A percentile compares a stretch with the other conserved stretches of the same genome.
phyloP scores from a whole-genome alignment of 2,113 vertebrate species.

The Oreochromis tanganicae region DNA sequence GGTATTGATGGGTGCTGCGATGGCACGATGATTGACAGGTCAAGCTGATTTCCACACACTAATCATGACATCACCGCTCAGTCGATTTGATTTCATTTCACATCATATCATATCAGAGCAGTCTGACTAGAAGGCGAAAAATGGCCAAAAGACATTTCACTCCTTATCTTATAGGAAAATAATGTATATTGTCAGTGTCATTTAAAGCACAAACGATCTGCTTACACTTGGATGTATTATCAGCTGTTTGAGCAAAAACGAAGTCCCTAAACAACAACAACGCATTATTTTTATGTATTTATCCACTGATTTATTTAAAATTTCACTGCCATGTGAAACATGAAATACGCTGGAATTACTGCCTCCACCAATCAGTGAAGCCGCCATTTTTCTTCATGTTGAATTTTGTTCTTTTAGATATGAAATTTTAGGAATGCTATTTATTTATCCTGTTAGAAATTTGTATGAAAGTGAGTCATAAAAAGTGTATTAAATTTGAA shows the following conservation, averaged over 20 bases:
- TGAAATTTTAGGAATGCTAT: neutral
- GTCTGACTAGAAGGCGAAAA: slow-evolving; percentile 12
- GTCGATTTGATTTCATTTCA: slow-evolving; percentile 37
- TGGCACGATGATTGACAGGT: slow-evolving; percentile 53
- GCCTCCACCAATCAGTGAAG: neutral
- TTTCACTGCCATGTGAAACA: neutral
- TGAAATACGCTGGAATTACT: neutral
- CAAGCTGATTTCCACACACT: slow-evolving; percentile 45
- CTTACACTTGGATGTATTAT: neutral
- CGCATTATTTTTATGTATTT: neutral
- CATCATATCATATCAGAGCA: slow-evolving; percentile 24
- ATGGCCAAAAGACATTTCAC: slow-evolving; percentile 4
- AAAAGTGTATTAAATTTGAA: neutral
- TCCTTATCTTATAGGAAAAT: neutral
- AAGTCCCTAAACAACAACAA: neutral
- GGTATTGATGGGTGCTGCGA: slow-evolving; percentile 42
- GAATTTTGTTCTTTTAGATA: neutral
- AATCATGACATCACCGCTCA: slow-evolving; percentile 57
- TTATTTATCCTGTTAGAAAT: neutral
- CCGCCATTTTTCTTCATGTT: neutral
- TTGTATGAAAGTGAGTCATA: too few species aligned
- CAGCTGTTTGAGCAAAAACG: neutral
- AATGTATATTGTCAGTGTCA: slow-evolving; percentile 1
- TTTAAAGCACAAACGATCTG: neutral
- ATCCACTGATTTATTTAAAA: neutral